Evolutionary conservation across 2,113 vertebrate genomes (phyloP).

Genomic region (Cichladusa arquata): DNA sequence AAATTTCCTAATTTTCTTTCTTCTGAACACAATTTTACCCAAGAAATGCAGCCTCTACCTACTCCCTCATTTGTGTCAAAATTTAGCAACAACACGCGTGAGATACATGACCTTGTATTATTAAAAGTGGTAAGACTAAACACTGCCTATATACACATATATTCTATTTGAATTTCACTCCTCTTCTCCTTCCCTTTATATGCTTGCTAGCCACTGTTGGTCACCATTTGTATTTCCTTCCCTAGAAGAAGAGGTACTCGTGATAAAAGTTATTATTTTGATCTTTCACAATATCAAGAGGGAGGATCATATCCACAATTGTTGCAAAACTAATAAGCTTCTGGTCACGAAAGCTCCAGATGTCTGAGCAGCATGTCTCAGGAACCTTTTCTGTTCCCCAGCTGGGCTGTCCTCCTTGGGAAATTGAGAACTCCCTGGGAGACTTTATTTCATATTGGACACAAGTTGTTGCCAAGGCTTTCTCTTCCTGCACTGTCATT

Average conservation of each 20-base stretch:
- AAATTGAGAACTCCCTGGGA: neutral
- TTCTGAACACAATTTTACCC: neutral
- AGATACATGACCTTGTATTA: neutral
- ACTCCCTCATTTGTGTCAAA: neutral
- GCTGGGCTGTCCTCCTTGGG: neutral
- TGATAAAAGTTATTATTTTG: neutral
- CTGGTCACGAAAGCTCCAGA: neutral
- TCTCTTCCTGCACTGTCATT: neutral
- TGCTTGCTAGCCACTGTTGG: neutral
- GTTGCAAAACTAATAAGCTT: neutral
- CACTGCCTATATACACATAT: fast-evolving
- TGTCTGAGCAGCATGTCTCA: neutral
- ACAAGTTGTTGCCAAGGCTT: neutral
- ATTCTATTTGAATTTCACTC: neutral
- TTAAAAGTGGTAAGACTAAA: neutral
- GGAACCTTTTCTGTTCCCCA: neutral
- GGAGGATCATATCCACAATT: neutral
- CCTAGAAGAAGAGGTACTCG: neutral
- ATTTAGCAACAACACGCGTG: neutral
- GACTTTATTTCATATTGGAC: neutral
- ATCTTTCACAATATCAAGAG: neutral
- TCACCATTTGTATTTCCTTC: neutral
- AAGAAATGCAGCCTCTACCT: neutral
- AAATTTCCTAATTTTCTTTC: neutral
- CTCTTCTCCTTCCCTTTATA: neutral